Percentiles rank a stretch among this genome's conserved stretches.
phyloP scores from a whole-genome alignment of 2,888 invertebrate genomes.

The Thera obeliscata region DNA sequence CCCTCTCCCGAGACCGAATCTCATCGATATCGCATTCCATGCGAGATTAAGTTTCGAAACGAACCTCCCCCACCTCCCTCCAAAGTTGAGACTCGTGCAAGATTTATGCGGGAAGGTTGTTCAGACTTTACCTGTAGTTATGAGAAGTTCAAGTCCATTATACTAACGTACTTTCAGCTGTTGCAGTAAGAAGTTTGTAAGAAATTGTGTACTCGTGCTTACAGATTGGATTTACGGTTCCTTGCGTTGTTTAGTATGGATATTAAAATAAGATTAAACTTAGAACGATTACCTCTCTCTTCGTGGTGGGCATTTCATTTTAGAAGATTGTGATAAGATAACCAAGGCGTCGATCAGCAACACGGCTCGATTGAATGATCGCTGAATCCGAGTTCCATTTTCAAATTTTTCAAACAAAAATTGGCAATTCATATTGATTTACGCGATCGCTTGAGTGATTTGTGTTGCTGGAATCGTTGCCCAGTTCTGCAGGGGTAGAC shows the following conservation, averaged over 20 bases:
- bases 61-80: slow-evolving; percentile 42
- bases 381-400: too few relatives aligned
- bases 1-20: slow-evolving; percentile 48
- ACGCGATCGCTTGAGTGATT: too few relatives aligned
- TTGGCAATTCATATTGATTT: too few relatives aligned
- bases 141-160: slow-evolving; percentile 2
- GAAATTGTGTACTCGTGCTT: background rate
- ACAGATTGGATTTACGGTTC: background rate
- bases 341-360: too few relatives aligned
- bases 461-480: too few relatives aligned
- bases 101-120: slow-evolving; percentile 47
- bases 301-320: too few relatives aligned
- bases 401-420: too few relatives aligned
- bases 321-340: too few relatives aligned
- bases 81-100: slow-evolving; percentile 53
- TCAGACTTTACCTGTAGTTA: slow-evolving; percentile 17
- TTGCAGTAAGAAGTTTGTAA: background rate
- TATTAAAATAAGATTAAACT: background rate
- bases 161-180: slow-evolving; percentile 14
- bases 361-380: too few relatives aligned
- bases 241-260: background rate
- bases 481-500: too few relatives aligned
- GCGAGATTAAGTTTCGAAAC: slow-evolving; percentile 70
- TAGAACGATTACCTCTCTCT: too few relatives aligned
- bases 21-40: slow-evolving; percentile 72